These are phyloP conservation scores for Sander lucioperca DNA, from an alignment of 2,113 vertebrate genomes.

Conservation along the genomic window DNA sequence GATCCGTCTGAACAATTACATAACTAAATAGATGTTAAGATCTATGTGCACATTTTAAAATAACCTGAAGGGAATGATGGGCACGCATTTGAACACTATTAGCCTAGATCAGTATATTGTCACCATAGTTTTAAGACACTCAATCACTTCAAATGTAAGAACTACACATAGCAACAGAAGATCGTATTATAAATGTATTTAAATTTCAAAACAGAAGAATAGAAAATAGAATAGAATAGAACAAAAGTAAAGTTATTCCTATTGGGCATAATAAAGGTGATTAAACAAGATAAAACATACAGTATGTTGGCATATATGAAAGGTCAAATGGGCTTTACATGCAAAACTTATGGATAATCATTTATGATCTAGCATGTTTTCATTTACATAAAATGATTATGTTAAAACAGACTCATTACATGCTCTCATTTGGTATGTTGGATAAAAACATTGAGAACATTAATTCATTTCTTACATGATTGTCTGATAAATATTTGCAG, in stretches of 20 bases:
- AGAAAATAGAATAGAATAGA: not conserved
- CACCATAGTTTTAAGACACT: not conserved
- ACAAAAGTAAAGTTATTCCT: not conserved
- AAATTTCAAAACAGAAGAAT: not conserved
- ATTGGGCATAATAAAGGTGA: not conserved
- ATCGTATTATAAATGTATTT: not conserved
- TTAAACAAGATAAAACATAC: not conserved
- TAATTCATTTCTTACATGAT: not conserved
- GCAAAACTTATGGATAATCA: not conserved
- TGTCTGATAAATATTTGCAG: not conserved
- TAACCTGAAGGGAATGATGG: not conserved
- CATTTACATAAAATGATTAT: not conserved
- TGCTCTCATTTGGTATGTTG: not conserved
- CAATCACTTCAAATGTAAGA: not conserved
- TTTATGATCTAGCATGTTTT: not conserved
- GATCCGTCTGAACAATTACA: no score
- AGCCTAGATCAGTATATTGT: no score
- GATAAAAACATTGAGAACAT: not conserved
- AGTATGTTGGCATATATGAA: not conserved
- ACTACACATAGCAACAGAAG: not conserved
- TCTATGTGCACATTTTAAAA: no score
- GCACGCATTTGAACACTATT: no score
- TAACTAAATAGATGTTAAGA: no score
- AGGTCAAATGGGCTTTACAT: not conserved
- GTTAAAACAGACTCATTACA: not conserved